Conservation (phyloP, 2,113 vertebrate genomes). For the Circaetus gallicus region DNA sequence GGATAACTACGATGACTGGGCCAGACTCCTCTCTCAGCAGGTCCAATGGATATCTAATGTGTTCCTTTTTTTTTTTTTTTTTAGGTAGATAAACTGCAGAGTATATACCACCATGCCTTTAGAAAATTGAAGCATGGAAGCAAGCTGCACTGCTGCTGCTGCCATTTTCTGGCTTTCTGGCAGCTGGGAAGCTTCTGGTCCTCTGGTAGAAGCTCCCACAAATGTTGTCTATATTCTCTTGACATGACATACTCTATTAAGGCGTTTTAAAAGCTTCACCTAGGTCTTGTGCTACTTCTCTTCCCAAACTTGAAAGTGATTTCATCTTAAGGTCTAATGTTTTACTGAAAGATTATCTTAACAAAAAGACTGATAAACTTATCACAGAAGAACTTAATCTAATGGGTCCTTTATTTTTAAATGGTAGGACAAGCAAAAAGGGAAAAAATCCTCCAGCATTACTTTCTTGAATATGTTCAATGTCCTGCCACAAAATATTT, state of each 20-base stretch:
- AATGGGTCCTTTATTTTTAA: background rate
- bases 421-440: background rate
- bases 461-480: background rate
- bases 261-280: background rate
- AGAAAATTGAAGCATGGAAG: background rate
- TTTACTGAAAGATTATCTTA: background rate
- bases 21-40: background rate
- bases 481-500: background rate
- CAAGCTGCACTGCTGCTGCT: background rate
- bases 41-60: background rate
- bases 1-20: background rate
- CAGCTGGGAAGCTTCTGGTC: background rate
- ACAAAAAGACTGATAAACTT: background rate
- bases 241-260: background rate
- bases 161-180: background rate
- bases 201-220: background rate
- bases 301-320: background rate
- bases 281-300: background rate
- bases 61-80: background rate
- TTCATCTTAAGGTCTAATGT: background rate
- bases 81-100: background rate
- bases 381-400: background rate
- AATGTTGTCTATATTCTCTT: background rate
- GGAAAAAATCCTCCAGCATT: background rate
- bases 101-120: background rate